A percentile compares a stretch with the other conserved stretches of the same genome.
These are phyloP conservation scores for Danio jaintianensis DNA, from an alignment of 2,797 vertebrate genomes.

Conservation along the genomic window DNA sequence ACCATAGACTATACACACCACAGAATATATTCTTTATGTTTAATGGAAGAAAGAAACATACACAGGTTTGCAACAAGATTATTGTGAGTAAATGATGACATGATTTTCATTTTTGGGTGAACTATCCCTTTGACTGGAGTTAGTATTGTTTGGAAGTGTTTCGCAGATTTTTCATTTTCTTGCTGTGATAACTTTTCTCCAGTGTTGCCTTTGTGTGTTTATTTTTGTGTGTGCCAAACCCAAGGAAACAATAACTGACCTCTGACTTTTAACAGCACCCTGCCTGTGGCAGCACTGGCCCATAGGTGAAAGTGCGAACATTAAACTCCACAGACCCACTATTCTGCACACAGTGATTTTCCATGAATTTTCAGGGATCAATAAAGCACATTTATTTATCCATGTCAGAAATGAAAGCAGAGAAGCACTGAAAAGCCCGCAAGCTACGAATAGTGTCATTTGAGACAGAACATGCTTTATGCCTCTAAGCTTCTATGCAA, in stretches of 20 bases:
- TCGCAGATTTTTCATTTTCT: background rate
- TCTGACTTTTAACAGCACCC: slow-evolving; percentile 42
- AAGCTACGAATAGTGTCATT: slow-evolving; percentile 21
- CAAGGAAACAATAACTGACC: slow-evolving; percentile 15
- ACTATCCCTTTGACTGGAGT: background rate
- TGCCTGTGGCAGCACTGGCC: slow-evolving; percentile 27
- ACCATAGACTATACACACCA: too few relatives aligned
- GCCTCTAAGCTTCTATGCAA: slow-evolving; percentile 54
- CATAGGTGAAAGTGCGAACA: slow-evolving; percentile 44
- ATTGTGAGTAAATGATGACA: background rate
- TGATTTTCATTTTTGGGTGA: background rate
- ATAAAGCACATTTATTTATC: slow-evolving; percentile 29
- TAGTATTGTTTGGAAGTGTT: background rate
- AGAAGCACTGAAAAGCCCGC: slow-evolving; percentile 21
- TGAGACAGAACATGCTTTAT: slow-evolving; percentile 31
- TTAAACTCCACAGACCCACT: slow-evolving; percentile 29
- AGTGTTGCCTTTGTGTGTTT: background rate
- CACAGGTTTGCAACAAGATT: background rate
- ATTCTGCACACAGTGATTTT: slow-evolving; percentile 25
- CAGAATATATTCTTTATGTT: too few relatives aligned
- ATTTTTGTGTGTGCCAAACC: background rate
- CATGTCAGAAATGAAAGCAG: background rate
- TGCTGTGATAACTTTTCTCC: background rate
- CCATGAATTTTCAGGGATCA: slow-evolving; percentile 24
- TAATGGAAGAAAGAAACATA: background rate